Base-by-base conservation (phyloP, 2,797 vertebrate species). In the Fistularia commersonii region DNA sequence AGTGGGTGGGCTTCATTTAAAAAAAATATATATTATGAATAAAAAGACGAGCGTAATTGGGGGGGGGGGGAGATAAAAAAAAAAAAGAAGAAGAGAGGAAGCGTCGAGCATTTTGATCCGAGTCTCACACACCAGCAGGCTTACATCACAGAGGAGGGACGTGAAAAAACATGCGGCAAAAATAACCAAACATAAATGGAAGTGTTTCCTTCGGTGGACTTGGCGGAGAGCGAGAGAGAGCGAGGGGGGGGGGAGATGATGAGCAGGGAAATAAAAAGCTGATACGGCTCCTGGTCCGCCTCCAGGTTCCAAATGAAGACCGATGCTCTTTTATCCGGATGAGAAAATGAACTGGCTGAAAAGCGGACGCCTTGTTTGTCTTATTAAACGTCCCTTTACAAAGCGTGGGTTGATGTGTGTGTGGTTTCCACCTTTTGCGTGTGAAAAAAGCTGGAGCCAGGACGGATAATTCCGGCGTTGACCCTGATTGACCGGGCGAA, bases 1-100 rank as follows among this genome's bases (percentile, higher is more conserved):
- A 83, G 86, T 84, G 80, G 81, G 82, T 54, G 76, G 72, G 60
- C 66, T 75, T 63, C n/a, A 9, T 75, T 82, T 58, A 51, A 56
- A 62, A 62, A 60, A 66, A 43, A 57, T n/a, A 49, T 39, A 50
- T 39, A 32, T 36, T 37, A 48, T 39, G 53, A 59, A 47, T 48
- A 66, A 62, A 44, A 48, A 64, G 63, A 70, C 34, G n/a, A 74
- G 76, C 68, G 60, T 75, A 72, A 53, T 35, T 51, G 36, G 40
- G 57, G 61, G 58, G 52, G 51, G 58, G 72, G 76, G 71, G 54
- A 33, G 42, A 63, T 62, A 55, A 40, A 48, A 36, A 42, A 15
- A 35, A 12, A 32, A 34, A 40, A 23, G 11, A 31, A 44, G 41
- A 32, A 62, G 54, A 61, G 50, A 64, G 49, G 57, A 65, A 8